Conservation (phyloP, 1,140 invertebrate species). For the Euura lappo region DNA sequence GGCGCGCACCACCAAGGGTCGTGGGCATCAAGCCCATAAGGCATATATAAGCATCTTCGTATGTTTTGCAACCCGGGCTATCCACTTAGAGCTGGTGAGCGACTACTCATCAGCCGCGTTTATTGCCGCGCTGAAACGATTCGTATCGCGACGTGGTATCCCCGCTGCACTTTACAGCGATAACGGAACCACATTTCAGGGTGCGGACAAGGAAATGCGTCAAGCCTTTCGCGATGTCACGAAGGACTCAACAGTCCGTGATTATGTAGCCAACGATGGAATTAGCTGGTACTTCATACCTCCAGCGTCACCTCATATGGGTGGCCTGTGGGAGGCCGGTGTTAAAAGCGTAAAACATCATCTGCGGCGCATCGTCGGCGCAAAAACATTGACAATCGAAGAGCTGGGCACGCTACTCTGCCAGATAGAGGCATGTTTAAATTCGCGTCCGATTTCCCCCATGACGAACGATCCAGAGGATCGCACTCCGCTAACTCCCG, state of each 20-base stretch:
- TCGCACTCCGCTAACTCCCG: conserved; percentile 27
- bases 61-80: too few species aligned
- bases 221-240: too few species aligned
- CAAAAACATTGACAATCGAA: too few species aligned
- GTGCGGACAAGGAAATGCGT: too few species aligned
- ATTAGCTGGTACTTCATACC: too few species aligned
- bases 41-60: conserved; percentile 16
- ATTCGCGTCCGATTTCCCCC: conserved; percentile 15
- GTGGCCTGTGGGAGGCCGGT: too few species aligned
- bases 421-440: not conserved
- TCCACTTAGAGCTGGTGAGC: conserved; percentile 14
- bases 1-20: conserved; percentile 29
- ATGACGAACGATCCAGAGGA: conserved; percentile 10
- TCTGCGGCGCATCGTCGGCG: too few species aligned
- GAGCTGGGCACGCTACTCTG: too few species aligned
- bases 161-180: conserved; percentile 31
- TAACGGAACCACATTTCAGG: conserved; percentile 30
- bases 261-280: too few species aligned
- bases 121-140: conserved; percentile 33
- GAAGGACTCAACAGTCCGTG: too few species aligned
- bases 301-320: too few species aligned
- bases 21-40: conserved; percentile 31
- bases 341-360: too few species aligned
- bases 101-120: conserved; percentile 28
- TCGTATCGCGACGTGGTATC: conserved; percentile 34